These are phyloP conservation scores for Habrosyne pyritoides DNA, from an alignment of 2,888 invertebrate species.

Conservation along the genomic window DNA sequence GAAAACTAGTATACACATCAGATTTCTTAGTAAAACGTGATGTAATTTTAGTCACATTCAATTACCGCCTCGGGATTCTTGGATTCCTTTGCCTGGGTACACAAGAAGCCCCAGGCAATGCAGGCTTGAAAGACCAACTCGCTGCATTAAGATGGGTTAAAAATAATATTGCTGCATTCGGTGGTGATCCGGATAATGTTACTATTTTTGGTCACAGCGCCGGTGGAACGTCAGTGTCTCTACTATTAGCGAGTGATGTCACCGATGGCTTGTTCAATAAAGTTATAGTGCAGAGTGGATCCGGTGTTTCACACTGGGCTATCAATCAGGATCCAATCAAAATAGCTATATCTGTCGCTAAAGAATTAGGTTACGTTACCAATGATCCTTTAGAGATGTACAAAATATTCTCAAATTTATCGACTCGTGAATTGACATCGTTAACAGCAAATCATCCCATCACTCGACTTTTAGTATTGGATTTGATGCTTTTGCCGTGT, in stretches of 20 bases:
- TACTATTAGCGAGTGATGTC: slow-evolving; percentile 47
- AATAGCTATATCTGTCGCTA: slow-evolving; percentile 50
- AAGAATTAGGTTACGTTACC: slow-evolving; percentile 46
- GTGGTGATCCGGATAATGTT: slow-evolving; percentile 63
- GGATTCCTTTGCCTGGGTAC: slow-evolving; percentile 64
- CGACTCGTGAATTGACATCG: slow-evolving; percentile 40
- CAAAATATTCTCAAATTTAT: slow-evolving; percentile 47
- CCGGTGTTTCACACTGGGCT: slow-evolving; percentile 51
- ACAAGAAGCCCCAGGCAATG: slow-evolving; percentile 65
- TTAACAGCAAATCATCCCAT: slow-evolving; percentile 14
- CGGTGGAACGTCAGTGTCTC: slow-evolving; percentile 51
- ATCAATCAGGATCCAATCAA: slow-evolving; percentile 50
- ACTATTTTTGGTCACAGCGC: slow-evolving; percentile 69
- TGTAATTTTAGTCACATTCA: slow-evolving; percentile 65
- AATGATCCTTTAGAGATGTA: slow-evolving; percentile 52
- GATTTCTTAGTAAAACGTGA: slow-evolving; percentile 59
- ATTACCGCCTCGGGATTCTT: slow-evolving; percentile 61
- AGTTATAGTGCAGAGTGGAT: slow-evolving; percentile 62
- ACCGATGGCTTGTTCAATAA: slow-evolving; percentile 52
- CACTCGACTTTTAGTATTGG: slow-evolving; percentile 40
- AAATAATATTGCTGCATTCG: slow-evolving; percentile 63
- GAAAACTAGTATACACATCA: slow-evolving; percentile 56
- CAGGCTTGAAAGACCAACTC: slow-evolving; percentile 64
- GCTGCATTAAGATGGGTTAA: slow-evolving; percentile 66
- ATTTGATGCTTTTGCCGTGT: slow-evolving; percentile 55